A percentile compares a stretch with the other conserved stretches of the same genome.
phyloP scores from a whole-genome alignment of 2,113 vertebrate species.

The Rutilus rutilus region DNA sequence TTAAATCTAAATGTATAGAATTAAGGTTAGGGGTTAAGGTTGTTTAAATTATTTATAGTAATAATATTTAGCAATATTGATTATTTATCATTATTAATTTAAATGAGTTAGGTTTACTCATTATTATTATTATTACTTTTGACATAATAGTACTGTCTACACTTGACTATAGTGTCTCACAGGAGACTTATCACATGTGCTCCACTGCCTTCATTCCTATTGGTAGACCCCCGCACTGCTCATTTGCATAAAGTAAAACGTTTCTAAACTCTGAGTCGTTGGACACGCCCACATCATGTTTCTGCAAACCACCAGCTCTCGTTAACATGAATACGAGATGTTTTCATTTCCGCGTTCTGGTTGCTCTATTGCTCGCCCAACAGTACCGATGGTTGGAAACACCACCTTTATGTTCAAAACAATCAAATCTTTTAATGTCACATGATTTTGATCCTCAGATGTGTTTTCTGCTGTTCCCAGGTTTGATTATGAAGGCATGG shows the following conservation, averaged over 20 bases:
- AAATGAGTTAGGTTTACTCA: not conserved
- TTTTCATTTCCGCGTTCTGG: too few species aligned
- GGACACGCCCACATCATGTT: not conserved
- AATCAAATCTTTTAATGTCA: not conserved
- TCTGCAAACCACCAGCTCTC: not conserved
- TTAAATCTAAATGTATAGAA: not conserved
- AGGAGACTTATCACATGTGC: not conserved
- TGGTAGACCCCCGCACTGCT: not conserved
- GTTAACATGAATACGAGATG: not conserved
- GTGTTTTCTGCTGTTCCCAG: conserved; percentile 26
- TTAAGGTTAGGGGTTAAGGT: too few species aligned
- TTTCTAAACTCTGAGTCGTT: not conserved
- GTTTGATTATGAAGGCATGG: conserved; percentile 73
- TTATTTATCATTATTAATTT: not conserved
- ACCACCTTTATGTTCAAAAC: not conserved
- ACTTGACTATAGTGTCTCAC: not conserved
- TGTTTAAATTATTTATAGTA: not conserved
- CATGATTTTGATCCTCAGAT: not conserved
- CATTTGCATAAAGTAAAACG: not conserved
- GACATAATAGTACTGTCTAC: not conserved
- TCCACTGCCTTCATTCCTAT: not conserved
- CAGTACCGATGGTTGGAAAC: not conserved
- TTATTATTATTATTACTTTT: not conserved
- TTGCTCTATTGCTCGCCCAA: not conserved
- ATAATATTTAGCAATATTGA: not conserved